Percentiles rank a stretch among this genome's conserved stretches.
phyloP scores from a whole-genome alignment of 2,888 invertebrate species.

The Orthosia gracilis region DNA sequence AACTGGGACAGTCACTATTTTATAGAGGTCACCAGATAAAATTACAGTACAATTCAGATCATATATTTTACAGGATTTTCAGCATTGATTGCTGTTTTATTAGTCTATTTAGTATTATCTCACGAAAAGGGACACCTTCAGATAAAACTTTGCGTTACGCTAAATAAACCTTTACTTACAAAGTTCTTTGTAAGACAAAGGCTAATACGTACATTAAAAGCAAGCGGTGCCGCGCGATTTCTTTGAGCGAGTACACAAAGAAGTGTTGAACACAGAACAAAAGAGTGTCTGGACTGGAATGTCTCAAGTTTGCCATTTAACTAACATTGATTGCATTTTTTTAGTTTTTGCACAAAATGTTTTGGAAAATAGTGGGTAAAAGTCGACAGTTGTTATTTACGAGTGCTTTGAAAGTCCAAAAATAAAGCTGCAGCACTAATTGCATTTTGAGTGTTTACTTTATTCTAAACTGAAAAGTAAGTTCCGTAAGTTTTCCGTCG shows the following conservation, averaged over 20 bases:
- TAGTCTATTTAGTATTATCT: constrained; percentile 33
- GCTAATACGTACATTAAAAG: constrained; percentile 69
- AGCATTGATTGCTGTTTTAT: constrained; percentile 48
- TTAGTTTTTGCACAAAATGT: constrained; percentile 2
- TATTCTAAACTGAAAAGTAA: not conserved
- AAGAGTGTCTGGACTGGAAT: constrained; percentile 27
- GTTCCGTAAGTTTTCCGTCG: constrained; percentile 4
- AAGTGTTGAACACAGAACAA: constrained; percentile 55
- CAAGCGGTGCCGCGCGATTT: constrained; percentile 46
- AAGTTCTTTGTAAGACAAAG: constrained; percentile 54
- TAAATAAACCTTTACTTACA: constrained; percentile 37
- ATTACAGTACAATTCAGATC: constrained; percentile 44
- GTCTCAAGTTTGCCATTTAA: constrained; percentile 20
- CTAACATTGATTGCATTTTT: constrained; percentile 14
- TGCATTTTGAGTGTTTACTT: constrained; percentile 2
- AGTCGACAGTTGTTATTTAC: too few species aligned
- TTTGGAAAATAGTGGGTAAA: not conserved
- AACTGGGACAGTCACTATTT: constrained; percentile 38
- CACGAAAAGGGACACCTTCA: constrained; percentile 27
- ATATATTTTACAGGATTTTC: constrained; percentile 37
- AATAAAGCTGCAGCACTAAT: not conserved
- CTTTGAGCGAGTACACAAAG: constrained; percentile 59
- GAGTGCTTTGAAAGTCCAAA: not conserved
- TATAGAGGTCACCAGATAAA: constrained; percentile 53
- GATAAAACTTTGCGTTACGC: constrained; percentile 32